Evolutionary conservation across 2,888 invertebrate species (phyloP).

Genomic region (Pachymerium ferrugineum): DNA sequence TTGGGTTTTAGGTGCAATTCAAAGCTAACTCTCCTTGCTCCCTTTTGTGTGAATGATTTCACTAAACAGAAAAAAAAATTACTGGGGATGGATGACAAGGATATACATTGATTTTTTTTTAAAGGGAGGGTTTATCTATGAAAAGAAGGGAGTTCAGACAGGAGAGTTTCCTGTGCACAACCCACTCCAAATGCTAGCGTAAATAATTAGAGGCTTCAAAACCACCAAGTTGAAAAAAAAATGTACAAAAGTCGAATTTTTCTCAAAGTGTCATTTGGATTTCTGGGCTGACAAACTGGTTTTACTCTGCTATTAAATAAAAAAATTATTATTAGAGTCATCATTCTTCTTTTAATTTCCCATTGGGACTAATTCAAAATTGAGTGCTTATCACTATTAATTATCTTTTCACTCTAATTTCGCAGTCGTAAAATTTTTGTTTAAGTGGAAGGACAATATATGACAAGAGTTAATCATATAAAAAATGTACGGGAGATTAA

Average conservation of each 20-base stretch:
- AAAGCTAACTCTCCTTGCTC: not conserved
- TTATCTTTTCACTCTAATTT: not conserved
- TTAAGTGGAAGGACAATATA: not conserved
- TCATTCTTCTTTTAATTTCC: not conserved
- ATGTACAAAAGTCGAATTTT: not conserved
- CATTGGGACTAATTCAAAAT: constrained; percentile 4
- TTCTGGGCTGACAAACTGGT: not conserved
- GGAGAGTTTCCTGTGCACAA: not conserved
- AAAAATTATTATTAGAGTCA: not conserved
- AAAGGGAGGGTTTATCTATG: not conserved
- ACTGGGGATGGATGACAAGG: constrained; percentile 5
- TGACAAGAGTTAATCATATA: not conserved
- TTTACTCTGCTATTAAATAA: not conserved
- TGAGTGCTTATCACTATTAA: constrained; percentile 7
- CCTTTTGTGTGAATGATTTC: constrained; percentile 1
- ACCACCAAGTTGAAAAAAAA: not conserved
- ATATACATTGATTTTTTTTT: not conserved
- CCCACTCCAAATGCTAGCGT: not conserved
- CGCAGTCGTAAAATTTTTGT: not conserved
- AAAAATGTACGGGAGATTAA: not conserved
- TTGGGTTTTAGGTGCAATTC: not conserved
- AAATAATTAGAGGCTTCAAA: not conserved
- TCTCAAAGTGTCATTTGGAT: not conserved
- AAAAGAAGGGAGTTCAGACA: not conserved
- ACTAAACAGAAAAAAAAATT: not conserved